These are phyloP conservation scores for Coendou prehensilis DNA, from an alignment of 2,797 vertebrate species.

Conservation along the genomic window DNA sequence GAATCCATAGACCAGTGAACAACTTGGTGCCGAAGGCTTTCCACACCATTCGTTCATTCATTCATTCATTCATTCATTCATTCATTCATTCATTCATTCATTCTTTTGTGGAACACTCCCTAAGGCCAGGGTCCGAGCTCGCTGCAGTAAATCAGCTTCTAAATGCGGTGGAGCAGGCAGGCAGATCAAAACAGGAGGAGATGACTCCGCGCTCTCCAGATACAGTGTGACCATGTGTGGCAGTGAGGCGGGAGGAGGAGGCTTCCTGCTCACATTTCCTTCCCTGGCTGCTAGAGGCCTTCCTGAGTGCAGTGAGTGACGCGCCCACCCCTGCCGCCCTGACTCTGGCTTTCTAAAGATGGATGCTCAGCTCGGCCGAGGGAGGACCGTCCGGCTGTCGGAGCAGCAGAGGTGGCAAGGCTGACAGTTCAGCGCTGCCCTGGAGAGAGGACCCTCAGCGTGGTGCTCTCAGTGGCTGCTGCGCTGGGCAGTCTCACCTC, in stretches of 20 bases:
- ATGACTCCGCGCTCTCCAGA: rapidly evolving
- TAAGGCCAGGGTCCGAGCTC: not conserved
- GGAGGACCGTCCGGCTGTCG: not conserved
- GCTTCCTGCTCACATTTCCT: not conserved
- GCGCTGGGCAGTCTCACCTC: not conserved
- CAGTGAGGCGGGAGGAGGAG: not conserved
- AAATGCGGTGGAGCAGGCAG: not conserved
- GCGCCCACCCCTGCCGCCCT: not conserved
- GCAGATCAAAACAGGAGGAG: not conserved
- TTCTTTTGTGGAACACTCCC: not conserved
- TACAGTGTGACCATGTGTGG: rapidly evolving
- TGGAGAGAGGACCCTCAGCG: not conserved
- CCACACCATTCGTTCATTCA: too few species aligned
- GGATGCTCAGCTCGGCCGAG: not conserved
- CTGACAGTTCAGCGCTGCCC: not conserved
- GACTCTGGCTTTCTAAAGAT: not conserved
- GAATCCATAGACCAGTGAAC: not conserved
- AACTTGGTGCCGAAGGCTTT: too few species aligned
- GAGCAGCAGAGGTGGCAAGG: not conserved
- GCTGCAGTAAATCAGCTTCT: too few species aligned
- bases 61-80: not conserved
- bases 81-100: not conserved
- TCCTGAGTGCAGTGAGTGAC: not conserved
- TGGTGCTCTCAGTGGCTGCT: not conserved
- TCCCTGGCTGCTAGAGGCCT: not conserved